Conservation (phyloP, 2,113 vertebrate genomes). For the Suricata suricatta region DNA sequence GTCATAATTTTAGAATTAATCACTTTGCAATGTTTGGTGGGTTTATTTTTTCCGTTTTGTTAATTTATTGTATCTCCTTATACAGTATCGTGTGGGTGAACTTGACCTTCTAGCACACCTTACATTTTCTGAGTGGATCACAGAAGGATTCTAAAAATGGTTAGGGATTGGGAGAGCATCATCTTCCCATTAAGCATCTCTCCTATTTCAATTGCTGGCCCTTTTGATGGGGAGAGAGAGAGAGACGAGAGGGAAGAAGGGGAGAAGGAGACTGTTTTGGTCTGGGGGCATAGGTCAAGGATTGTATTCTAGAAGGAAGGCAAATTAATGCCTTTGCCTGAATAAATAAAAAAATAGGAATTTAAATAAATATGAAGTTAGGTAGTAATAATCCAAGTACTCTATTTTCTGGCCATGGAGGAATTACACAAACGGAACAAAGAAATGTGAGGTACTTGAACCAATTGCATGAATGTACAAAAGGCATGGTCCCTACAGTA, state of each 20-base stretch:
- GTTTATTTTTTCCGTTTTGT: neutral
- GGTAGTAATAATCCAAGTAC: conserved; percentile 24
- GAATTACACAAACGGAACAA: conserved; percentile 43
- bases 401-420: conserved; percentile 41
- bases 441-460: conserved; percentile 52
- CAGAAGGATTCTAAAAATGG: conserved; percentile 3
- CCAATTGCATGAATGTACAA: conserved; percentile 4
- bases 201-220: conserved; percentile 28
- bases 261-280: neutral
- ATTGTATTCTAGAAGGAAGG: neutral
- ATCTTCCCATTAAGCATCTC: neutral
- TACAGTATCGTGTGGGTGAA: conserved; percentile 7
- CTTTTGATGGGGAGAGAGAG: neutral
- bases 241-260: neutral
- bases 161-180: neutral
- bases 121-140: neutral
- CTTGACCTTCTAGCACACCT: neutral
- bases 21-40: neutral
- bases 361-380: conserved; percentile 45
- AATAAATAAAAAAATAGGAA: conserved; percentile 46
- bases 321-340: conserved; percentile 44
- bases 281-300: neutral
- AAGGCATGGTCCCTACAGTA: conserved; percentile 12
- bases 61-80: neutral
- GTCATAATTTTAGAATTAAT: conserved; percentile 28